phyloP scores from a whole-genome alignment of 2,113 vertebrate genomes.

The Cyprinodon variegatus region DNA sequence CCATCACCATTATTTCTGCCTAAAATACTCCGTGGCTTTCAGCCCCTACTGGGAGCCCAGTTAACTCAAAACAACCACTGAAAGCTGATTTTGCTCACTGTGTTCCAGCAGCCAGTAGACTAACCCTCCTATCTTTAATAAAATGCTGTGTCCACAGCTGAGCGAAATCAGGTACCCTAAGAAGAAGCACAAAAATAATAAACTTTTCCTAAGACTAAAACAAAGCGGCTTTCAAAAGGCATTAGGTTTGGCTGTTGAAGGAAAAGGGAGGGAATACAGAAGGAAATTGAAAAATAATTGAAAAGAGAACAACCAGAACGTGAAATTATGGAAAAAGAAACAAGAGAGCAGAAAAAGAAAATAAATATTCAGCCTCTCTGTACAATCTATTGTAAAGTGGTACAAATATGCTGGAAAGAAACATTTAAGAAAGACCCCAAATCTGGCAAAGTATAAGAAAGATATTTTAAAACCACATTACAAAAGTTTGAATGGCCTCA shows the following conservation, averaged over 20 bases:
- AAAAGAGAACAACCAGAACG: neutral
- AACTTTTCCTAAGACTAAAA: slow-evolving; percentile 33
- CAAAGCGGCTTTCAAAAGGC: slow-evolving; percentile 15
- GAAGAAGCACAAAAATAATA: slow-evolving; percentile 53
- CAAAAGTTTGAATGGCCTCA: neutral
- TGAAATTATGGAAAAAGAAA: neutral
- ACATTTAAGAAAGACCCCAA: no score
- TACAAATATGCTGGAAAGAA: neutral
- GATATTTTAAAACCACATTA: neutral
- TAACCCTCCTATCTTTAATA: slow-evolving; percentile 17
- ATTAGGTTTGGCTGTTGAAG: neutral
- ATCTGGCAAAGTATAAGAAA: neutral
- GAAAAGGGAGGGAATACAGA: slow-evolving; percentile 5
- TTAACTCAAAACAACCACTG: slow-evolving; percentile 56
- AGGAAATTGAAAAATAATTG: slow-evolving; percentile 9
- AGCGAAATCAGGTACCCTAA: slow-evolving; percentile 32
- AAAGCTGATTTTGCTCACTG: slow-evolving; percentile 17
- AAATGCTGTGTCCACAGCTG: slow-evolving; percentile 47
- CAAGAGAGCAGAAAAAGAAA: neutral
- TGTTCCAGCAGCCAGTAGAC: slow-evolving; percentile 21
- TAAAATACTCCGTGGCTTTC: slow-evolving; percentile 33
- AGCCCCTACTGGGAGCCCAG: slow-evolving; percentile 39
- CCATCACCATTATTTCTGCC: slow-evolving; percentile 44
- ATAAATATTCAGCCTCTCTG: neutral
- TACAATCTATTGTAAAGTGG: neutral